Conservation (phyloP, 37 sponge, comb jelly and placozoan species). For the Axinella damicornis region DNA sequence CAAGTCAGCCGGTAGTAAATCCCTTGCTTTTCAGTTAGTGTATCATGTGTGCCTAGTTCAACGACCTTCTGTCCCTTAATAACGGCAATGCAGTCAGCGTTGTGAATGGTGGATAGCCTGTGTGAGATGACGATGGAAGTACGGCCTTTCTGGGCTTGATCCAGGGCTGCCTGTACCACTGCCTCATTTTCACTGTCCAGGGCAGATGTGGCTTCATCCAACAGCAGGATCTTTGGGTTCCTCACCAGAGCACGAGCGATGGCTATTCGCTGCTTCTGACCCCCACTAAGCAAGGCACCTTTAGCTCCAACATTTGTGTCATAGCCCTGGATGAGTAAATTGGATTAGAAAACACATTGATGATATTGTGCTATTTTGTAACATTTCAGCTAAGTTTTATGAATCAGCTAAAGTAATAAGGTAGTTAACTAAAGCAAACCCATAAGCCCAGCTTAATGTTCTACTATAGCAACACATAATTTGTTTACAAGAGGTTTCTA, state of each 20-base stretch:
- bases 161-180: slow-evolving; percentile 55
- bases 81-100: slow-evolving; percentile 45
- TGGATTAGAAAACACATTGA: too few species aligned
- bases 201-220: slow-evolving; percentile 72
- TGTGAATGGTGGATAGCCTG: slow-evolving; percentile 43
- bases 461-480: too few species aligned
- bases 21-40: slow-evolving; percentile 48
- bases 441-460: too few species aligned
- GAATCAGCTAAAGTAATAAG: too few species aligned
- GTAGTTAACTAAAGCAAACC: too few species aligned
- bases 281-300: slow-evolving; percentile 60
- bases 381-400: too few species aligned
- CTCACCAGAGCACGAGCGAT: slow-evolving; percentile 61
- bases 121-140: slow-evolving; percentile 59
- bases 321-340: slow-evolving; percentile 35
- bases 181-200: slow-evolving; percentile 64
- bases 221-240: slow-evolving; percentile 49
- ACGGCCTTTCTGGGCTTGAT: slow-evolving; percentile 31
- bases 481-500: too few species aligned
- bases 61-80: slow-evolving; percentile 29
- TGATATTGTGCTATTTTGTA: too few species aligned
- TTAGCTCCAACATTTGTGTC: slow-evolving; percentile 51
- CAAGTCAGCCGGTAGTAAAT: slow-evolving; percentile 68
- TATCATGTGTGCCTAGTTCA: slow-evolving; percentile 54
- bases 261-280: slow-evolving; percentile 60